Conservation (phyloP, 2,888 invertebrate species). For the Meganola albula region DNA sequence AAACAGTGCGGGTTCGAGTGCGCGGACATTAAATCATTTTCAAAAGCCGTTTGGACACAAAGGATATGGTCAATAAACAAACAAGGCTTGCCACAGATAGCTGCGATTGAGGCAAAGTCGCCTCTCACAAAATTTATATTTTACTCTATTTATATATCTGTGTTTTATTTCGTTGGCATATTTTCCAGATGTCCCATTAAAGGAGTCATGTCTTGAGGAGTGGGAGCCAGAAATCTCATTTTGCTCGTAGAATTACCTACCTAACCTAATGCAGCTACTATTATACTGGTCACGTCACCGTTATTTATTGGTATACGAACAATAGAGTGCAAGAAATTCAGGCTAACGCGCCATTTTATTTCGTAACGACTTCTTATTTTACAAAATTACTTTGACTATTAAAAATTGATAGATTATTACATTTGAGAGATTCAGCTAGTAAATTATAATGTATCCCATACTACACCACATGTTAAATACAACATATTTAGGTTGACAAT, state of each 20-base stretch:
- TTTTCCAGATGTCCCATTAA: conserved; percentile 41
- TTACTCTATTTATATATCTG: too few species aligned
- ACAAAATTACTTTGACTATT: neutral
- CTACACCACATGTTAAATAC: neutral
- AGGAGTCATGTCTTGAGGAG: conserved; percentile 42
- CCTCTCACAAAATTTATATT: conserved; percentile 46
- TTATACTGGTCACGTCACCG: conserved; percentile 70
- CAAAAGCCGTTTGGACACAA: conserved; percentile 60
- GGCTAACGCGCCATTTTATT: conserved; percentile 40
- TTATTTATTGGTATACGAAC: conserved; percentile 71
- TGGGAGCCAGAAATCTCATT: conserved; percentile 50
- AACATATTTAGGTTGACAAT: neutral
- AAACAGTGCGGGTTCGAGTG: conserved; percentile 39
- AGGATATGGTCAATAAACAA: conserved; percentile 69
- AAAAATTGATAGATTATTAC: too few species aligned
- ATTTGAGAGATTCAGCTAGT: too few species aligned
- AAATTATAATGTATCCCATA: neutral
- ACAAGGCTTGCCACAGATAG: conserved; percentile 50
- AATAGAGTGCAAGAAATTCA: conserved; percentile 56
- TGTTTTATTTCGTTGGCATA: conserved; percentile 40
- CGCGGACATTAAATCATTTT: conserved; percentile 55
- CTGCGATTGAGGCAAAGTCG: conserved; percentile 44
- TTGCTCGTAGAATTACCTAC: conserved; percentile 44
- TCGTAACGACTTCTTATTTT: conserved; percentile 38
- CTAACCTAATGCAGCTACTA: conserved; percentile 60